Evolutionary conservation across 2,888 invertebrate genomes (phyloP).

Genomic region (Epistrophe eligans): DNA sequence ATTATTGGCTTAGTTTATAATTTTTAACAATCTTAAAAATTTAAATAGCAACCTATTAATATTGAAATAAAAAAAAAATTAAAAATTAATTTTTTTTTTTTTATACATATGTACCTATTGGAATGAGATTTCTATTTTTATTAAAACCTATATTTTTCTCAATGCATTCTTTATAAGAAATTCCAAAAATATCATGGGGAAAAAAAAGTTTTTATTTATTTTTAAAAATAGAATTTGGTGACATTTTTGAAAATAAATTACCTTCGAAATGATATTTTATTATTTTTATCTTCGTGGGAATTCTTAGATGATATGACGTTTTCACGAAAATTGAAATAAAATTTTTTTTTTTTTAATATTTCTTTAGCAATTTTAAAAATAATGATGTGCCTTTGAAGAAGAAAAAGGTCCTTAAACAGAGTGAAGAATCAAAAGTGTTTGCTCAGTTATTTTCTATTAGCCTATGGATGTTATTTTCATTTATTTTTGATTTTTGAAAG

Average conservation of each 20-base stretch:
- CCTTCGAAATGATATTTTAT: neutral
- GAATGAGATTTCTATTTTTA: neutral
- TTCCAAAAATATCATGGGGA: conserved; percentile 9
- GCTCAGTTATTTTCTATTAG: too few relatives aligned
- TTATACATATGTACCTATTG: too few relatives aligned
- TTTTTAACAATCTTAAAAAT: neutral
- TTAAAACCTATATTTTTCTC: neutral
- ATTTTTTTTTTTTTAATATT: too few relatives aligned
- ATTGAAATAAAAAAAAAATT: neutral
- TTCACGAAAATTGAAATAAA: neutral
- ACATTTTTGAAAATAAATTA: conserved; percentile 13
- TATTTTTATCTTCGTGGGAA: conserved; percentile 17
- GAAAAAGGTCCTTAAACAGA: neutral
- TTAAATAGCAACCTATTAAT: neutral
- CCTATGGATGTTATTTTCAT: too few relatives aligned
- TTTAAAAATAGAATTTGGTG: conserved; percentile 26
- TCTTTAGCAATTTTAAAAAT: too few relatives aligned
- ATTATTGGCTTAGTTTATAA: neutral
- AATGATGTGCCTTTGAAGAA: neutral
- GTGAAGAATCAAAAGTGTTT: neutral
- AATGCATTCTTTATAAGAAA: conserved; percentile 2
- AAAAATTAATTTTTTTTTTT: neutral
- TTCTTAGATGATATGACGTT: neutral
- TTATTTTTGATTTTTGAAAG: too few relatives aligned
- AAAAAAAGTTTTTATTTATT: neutral